Evolutionary conservation across 2,113 vertebrate genomes (phyloP).

Genomic region (Phyllopteryx taeniolatus): DNA sequence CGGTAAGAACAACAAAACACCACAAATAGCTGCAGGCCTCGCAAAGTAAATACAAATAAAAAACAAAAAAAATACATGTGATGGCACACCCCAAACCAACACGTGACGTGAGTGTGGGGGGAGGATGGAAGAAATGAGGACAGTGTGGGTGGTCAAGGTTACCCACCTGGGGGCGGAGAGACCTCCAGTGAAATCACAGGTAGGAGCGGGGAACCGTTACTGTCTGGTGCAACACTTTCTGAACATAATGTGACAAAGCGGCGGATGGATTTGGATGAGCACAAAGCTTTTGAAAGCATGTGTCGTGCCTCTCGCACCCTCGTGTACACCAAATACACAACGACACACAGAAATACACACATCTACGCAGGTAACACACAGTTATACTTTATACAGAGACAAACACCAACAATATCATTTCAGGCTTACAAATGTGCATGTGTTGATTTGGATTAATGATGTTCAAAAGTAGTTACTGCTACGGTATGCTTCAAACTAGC

Average conservation of each 20-base stretch:
- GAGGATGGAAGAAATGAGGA: neutral
- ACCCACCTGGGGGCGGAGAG: slow-evolving; percentile 76
- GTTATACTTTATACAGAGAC: neutral
- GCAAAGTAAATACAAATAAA: slow-evolving; percentile 37
- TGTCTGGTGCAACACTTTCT: slow-evolving; percentile 74
- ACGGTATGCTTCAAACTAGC: neutral
- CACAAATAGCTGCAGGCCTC: slow-evolving; percentile 42
- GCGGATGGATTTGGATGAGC: slow-evolving; percentile 66
- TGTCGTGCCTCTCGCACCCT: slow-evolving; percentile 23
- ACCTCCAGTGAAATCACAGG: slow-evolving; percentile 73
- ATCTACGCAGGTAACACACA: slow-evolving; percentile 9
- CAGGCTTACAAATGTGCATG: neutral
- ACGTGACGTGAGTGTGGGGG: slow-evolving; percentile 57
- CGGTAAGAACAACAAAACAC: slow-evolving; percentile 6
- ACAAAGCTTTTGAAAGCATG: slow-evolving; percentile 60
- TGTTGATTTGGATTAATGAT: slow-evolving; percentile 10
- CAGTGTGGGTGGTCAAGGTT: slow-evolving; percentile 25
- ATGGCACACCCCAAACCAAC: slow-evolving; percentile 55
- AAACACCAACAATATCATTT: neutral
- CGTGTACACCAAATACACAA: neutral
- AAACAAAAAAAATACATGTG: slow-evolving; percentile 27
- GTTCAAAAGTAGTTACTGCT: neutral
- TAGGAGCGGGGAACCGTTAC: slow-evolving; percentile 56
- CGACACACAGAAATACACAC: slow-evolving; percentile 10
- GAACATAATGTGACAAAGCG: slow-evolving; percentile 71